Evolutionary conservation across 2,888 invertebrate genomes (phyloP), one percentile per base, ranked within the genome.

Genomic region (Cataglyphis altisquamis): DNA sequence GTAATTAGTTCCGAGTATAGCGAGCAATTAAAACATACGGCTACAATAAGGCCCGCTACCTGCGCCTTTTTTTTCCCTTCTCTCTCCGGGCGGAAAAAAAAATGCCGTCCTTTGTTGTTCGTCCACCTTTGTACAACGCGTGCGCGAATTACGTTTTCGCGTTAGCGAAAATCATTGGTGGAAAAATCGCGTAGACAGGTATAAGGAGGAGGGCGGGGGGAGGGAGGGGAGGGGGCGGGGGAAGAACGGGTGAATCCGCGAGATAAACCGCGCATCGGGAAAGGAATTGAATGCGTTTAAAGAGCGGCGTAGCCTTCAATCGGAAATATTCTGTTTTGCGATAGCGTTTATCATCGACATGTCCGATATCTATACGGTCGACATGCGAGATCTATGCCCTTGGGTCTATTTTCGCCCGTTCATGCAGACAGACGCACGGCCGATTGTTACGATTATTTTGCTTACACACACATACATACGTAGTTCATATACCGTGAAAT

Each of bases 21-120:
- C 48, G 62, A 55, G 80, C 87, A 85, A 88, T 88, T 88, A 85
- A 88, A 88, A 82, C 75, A 39, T 55, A 48, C 25, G 63, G 25
- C 41, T 63, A 66, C 66, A 86, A 84, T 80, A 82, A 82, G 72
- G 57, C 41, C 73, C 45, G 45, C 60, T 60, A 32, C 41, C 57
- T 39, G 5, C 57, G 32, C 32, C 4, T 32, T 36, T 41, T 72
- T 60, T 82, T 72, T 57, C 0, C 0, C 25, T 25, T 25, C 25
- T 66, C 39, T 60, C 25, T 66, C n/a, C n/a, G n/a, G 29, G 52
- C n/a, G 55, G 60, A n/a, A 83, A 82, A 80, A 80, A 86, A 86
- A 75, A n/a, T 18, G 15, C 15, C 67, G 18, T 32, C 75, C 87
- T 88, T 85, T 87, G 88, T 86, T 75, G 82, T 55, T 78, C 70